A percentile compares a stretch with the other conserved stretches of the same genome.
Evolutionary conservation across 1,140 invertebrate species (phyloP).

Genomic region (Rhysida immarginata): DNA sequence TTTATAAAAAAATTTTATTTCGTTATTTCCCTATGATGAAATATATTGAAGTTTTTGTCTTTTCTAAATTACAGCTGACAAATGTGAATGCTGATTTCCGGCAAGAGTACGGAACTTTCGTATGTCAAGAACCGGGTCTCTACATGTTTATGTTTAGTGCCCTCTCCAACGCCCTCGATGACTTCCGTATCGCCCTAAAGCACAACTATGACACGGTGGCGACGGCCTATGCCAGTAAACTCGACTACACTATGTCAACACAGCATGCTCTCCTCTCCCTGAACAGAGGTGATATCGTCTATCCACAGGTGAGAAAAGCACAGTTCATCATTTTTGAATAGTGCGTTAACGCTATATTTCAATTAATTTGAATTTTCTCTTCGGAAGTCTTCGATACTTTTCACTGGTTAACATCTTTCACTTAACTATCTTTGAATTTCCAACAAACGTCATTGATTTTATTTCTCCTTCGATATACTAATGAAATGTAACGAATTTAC

Average conservation of each 20-base stretch:
- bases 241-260: neutral
- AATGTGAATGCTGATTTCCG: slow-evolving; percentile 6
- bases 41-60: neutral
- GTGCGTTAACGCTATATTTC: too few species aligned
- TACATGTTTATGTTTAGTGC: slow-evolving; percentile 1
- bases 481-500: too few species aligned
- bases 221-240: neutral
- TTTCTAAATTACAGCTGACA: neutral
- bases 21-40: too few species aligned
- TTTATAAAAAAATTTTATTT: too few species aligned
- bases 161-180: neutral
- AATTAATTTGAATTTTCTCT: too few species aligned
- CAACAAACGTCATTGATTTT: too few species aligned
- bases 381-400: too few species aligned
- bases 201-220: slow-evolving; percentile 1
- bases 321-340: too few species aligned
- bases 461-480: too few species aligned
- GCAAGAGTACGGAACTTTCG: neutral
- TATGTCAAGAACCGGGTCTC: slow-evolving; percentile 3
- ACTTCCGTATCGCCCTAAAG: slow-evolving; percentile 3
- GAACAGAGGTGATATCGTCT: slow-evolving; percentile 2
- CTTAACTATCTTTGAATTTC: too few species aligned
- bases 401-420: too few species aligned
- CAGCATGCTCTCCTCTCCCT: neutral
- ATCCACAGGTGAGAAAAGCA: slow-evolving; percentile 1